These are phyloP conservation scores for Drosophila nigromelanica DNA, from an alignment of 1,140 invertebrate species.

Conservation along the genomic window DNA sequence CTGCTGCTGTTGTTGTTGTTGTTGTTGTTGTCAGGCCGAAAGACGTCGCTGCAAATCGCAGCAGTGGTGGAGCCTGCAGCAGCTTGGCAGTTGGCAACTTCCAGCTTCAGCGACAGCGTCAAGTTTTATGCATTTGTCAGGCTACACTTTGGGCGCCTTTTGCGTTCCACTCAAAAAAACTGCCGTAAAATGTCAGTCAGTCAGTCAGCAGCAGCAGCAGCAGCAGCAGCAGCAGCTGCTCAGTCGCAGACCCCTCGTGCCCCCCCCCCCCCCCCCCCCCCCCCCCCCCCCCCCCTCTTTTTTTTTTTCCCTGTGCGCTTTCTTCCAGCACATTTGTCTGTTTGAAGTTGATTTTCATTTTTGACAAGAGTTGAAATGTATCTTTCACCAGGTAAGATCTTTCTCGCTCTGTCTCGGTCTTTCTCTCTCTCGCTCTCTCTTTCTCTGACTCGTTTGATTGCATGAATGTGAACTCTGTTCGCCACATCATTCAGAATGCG, in stretches of 20 bases:
- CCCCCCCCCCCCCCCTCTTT: too few species aligned
- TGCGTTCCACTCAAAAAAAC: conserved; percentile 56
- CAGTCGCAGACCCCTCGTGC: too few species aligned
- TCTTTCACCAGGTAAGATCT: conserved; percentile 67
- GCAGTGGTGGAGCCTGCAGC: conserved; percentile 8
- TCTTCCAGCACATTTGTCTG: conserved; percentile 79
- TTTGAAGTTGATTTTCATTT: conserved; percentile 63
- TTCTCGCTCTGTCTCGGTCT: conserved; percentile 2
- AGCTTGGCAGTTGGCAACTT: background rate
- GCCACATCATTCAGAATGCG: conserved; percentile 54
- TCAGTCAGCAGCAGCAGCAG: conserved; percentile 13
- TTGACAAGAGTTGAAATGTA: conserved; percentile 82
- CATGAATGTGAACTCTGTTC: conserved; percentile 22
- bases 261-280: too few species aligned
- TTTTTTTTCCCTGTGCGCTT: conserved; percentile 53
- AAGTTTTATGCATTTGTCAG: conserved; percentile 80
- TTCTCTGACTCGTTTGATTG: conserved; percentile 16
- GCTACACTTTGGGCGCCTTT: conserved; percentile 63
- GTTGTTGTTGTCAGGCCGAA: background rate
- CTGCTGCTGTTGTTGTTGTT: conserved; percentile 22
- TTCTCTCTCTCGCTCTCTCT: conserved; percentile 1
- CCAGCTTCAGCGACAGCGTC: conserved; percentile 22
- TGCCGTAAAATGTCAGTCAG: conserved; percentile 76
- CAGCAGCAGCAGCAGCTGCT: conserved; percentile 10
- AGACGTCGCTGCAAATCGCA: conserved; percentile 60